Percentiles rank a stretch among this genome's conserved stretches.
Conservation (phyloP, 2,797 vertebrate species). For the Hypotaenidia okinawae region DNA sequence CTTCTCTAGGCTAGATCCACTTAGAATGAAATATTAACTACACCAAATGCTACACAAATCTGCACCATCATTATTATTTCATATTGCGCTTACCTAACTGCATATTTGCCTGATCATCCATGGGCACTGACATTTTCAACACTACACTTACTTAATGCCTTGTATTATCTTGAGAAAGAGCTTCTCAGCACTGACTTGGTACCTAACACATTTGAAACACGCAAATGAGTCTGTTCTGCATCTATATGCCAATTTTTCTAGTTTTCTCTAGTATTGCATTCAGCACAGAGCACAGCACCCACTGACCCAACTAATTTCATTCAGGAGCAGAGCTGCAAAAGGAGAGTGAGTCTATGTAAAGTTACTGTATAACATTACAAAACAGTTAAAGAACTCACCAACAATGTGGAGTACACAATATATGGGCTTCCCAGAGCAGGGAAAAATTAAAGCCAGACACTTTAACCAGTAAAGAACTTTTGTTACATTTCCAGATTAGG, state of each 20-base stretch:
- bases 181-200: neutral
- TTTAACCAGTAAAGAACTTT: neutral
- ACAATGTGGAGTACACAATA: neutral
- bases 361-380: neutral
- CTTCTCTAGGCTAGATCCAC: neutral
- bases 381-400: neutral
- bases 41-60: constrained; percentile 12
- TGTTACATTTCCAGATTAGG: neutral
- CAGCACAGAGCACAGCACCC: neutral
- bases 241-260: neutral
- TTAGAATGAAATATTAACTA: constrained; percentile 48
- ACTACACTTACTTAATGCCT: neutral
- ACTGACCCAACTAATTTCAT: constrained; percentile 29
- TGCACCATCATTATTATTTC: constrained; percentile 42
- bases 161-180: constrained; percentile 1
- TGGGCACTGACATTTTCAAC: constrained; percentile 33
- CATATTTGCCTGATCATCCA: neutral
- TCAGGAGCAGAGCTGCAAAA: constrained; percentile 7
- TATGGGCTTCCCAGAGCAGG: neutral
- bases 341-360: neutral
- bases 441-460: neutral
- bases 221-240: neutral
- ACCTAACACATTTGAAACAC: neutral
- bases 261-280: neutral
- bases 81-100: constrained; percentile 5